Base-by-base conservation (phyloP, 2,113 vertebrate genomes). In the Tamias sibiricus region DNA sequence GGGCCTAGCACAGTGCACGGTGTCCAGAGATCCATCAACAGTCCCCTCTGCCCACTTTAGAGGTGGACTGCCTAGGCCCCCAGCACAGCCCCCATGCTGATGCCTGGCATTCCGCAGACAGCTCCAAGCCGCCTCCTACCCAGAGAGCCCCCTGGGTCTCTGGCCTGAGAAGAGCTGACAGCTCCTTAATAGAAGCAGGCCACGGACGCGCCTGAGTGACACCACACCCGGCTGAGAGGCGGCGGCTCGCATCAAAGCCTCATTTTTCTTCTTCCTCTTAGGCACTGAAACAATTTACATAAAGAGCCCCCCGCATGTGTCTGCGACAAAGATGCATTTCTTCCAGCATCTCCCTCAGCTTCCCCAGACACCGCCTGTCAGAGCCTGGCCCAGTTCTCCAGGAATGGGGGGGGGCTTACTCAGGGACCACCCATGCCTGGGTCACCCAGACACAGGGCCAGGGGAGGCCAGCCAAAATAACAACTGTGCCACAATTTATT, bases 181-280 rank as follows among this genome's bases (percentile, higher is more conserved):
- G 98, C 96, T 98, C 87, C 69, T 96, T 98, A 98, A 98, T 97
- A 97, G 98, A 91, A 98, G 97, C 62, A 69, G 94, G 97, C 98
- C 96, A 90, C 97, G 95, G 92, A 47, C 69, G 95, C 79, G 97
- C 91, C 96, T 96, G 98, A 98, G 97, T 96, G 98, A 97, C 97
- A 97, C 76, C 0, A 87, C 17, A 44, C 81, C 95, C 68, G 91
- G 72, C 98, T 62, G 97, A 74, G 76, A 97, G 97, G 97, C 87
- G 0, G 13, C 0, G 20, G 87, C 96, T 88, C 0, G 68, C 95
- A 91, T 82, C 97, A 92, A 75, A 0, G 95, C 92, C 95, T 95
- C 95, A 26, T 84, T 95, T 88, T 94, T 93, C 96, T 91, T 81
- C 80, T 95, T 95, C 94, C 93, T 28, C 32, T 85, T 40, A 71